Evolutionary conservation across 2,113 vertebrate species (phyloP), one percentile per base, ranked within the genome.

Genomic region (Oriolus oriolus): DNA sequence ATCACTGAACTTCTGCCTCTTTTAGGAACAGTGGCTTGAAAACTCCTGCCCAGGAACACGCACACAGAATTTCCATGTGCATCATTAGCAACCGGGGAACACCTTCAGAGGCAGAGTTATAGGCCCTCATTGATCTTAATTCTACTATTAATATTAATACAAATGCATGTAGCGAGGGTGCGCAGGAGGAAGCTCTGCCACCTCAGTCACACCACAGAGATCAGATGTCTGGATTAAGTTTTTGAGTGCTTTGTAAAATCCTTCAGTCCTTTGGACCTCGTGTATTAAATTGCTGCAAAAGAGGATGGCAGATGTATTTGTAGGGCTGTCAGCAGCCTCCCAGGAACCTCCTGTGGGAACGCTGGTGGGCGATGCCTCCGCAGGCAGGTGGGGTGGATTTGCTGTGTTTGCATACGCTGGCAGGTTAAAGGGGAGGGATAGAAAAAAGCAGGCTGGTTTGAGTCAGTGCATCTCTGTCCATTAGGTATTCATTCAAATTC

Each of bases 401-500:
- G 41, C 54, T 75, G 28, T 69, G 41, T 80, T 94, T 93, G 63
- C 64, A 15, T 44, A 50, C 1, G 3, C 42, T 42, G 75, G 49
- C 50, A 90, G 45, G 52, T 74, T 84, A 81, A 75, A 89, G 56
- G 22, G 15, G 27, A 70, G 11, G 13, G 9, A 21, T 31, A 4
- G 11, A 42, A 68, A 66, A 41, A 59, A 60, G 17, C 41, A 69
- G 27, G 10, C 45, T 74, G 21, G 21, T 83, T 82, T 54, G 61
- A 79, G 24, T 66, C 31, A 61, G 30, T 33, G 44, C 39, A 17
- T 86, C 85, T 87, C 44, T 57, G 26, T 4, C 64, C 60, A 60
- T 93, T 88, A 78, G 60, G 69, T 90, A 82, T 68, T 93, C 53
- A 57, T 75, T 96, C 80, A 66, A 4, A 89, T 87, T 89, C 76